phyloP scores from a whole-genome alignment of 1,140 invertebrate genomes.

The Drosophila orosa region DNA sequence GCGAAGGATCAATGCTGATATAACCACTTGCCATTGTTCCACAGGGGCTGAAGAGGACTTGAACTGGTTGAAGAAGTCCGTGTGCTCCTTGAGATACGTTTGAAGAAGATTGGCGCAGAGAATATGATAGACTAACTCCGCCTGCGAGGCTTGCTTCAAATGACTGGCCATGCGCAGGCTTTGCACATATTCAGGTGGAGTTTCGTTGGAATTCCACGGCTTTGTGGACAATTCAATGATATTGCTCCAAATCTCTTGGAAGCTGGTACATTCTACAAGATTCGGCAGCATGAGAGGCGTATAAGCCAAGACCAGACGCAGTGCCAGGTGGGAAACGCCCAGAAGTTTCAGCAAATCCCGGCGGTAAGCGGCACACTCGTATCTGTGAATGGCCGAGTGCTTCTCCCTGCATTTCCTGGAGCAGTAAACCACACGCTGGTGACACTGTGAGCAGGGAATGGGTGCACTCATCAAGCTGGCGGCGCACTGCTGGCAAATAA shows the following conservation, averaged over 20 bases:
- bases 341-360: conserved; percentile 45
- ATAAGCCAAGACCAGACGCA: conserved; percentile 56
- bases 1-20: conserved; percentile 61
- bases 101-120: conserved; percentile 62
- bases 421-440: conserved; percentile 68
- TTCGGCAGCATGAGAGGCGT: conserved; percentile 37
- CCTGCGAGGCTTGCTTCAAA: conserved; percentile 24
- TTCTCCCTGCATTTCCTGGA: conserved; percentile 55
- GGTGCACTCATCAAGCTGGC: conserved; percentile 61
- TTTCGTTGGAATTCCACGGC: not conserved
- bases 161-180: conserved; percentile 63
- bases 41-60: not conserved
- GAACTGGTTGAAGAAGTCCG: conserved; percentile 51
- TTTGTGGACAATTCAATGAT: conserved; percentile 17
- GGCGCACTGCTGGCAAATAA: conserved; percentile 72
- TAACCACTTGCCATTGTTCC: conserved; percentile 55
- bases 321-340: conserved; percentile 65
- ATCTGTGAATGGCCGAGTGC: conserved; percentile 45
- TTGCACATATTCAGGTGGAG: conserved; percentile 32
- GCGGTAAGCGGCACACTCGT: conserved; percentile 60
- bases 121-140: conserved; percentile 56
- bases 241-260: conserved; percentile 39
- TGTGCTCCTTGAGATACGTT: conserved; percentile 56
- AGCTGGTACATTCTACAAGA: conserved; percentile 3
- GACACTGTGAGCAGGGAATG: conserved; percentile 64